These are phyloP conservation scores for Ennomos erosarius DNA, from an alignment of 2,888 invertebrate genomes.

Conservation along the genomic window DNA sequence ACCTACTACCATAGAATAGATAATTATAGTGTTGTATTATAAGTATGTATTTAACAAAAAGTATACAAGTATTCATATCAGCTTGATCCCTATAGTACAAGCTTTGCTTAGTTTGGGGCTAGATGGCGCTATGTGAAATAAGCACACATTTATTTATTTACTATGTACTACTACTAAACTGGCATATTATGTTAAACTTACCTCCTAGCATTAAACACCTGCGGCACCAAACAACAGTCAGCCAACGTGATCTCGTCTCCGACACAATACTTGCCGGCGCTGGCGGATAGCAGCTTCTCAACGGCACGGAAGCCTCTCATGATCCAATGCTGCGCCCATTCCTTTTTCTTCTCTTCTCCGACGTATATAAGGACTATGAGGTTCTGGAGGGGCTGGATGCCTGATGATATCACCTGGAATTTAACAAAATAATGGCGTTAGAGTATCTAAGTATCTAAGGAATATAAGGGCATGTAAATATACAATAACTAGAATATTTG, in stretches of 20 bases:
- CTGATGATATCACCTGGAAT: constrained; percentile 91
- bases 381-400: constrained; percentile 98
- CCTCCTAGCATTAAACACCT: constrained; percentile 97
- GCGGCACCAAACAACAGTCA: constrained; percentile 97
- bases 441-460: too few species aligned
- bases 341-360: constrained; percentile 94
- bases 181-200: neutral
- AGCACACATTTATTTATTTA: too few species aligned
- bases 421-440: neutral
- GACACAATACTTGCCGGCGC: constrained; percentile 96
- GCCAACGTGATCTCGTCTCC: constrained; percentile 97
- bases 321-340: constrained; percentile 98
- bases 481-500: too few species aligned
- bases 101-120: too few species aligned
- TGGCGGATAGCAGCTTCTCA: constrained; percentile 93
- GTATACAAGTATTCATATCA: too few species aligned
- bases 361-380: constrained; percentile 94
- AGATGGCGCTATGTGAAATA: too few species aligned
- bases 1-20: too few species aligned
- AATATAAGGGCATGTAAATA: too few species aligned
- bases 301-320: constrained; percentile 95
- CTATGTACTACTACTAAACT: neutral
- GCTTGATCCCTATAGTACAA: too few species aligned
- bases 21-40: too few species aligned
- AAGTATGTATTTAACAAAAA: too few species aligned